Evolutionary conservation across 2,797 vertebrate genomes (phyloP).

Genomic region (Malurus leucopterus): DNA sequence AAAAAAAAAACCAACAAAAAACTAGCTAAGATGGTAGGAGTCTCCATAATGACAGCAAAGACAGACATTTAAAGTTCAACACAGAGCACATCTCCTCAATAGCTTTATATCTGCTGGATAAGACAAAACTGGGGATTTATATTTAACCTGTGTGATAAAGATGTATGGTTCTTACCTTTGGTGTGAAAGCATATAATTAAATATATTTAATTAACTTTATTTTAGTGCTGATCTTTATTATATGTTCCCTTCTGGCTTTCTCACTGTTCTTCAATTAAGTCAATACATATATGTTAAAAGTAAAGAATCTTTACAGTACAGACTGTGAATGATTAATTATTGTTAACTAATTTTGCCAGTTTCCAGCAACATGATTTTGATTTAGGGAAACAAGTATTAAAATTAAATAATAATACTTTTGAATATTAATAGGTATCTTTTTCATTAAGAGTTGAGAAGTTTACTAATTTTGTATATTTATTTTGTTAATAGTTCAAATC

Average conservation of each 20-base stretch:
- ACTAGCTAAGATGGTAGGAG: constrained; percentile 1
- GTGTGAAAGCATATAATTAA: no score
- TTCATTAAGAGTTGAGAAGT: neutral
- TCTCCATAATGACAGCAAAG: neutral
- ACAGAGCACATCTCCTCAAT: neutral
- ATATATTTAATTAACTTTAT: neutral
- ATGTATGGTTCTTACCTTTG: neutral
- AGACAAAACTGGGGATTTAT: neutral
- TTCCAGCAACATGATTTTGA: neutral
- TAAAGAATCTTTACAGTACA: neutral
- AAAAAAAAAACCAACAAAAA: neutral
- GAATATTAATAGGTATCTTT: neutral
- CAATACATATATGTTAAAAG: neutral
- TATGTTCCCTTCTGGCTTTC: neutral
- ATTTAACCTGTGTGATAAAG: neutral
- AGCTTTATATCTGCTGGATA: neutral
- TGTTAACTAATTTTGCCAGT: neutral
- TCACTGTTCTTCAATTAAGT: neutral
- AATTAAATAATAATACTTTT: neutral
- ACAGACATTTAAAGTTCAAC: neutral
- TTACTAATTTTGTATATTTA: neutral
- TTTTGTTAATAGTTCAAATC: neutral
- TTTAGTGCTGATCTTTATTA: neutral
- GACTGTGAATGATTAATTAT: neutral
- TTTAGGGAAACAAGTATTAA: neutral